Evolutionary conservation across 2,113 vertebrate species (phyloP).

Genomic region (Brevimyrus niger): DNA sequence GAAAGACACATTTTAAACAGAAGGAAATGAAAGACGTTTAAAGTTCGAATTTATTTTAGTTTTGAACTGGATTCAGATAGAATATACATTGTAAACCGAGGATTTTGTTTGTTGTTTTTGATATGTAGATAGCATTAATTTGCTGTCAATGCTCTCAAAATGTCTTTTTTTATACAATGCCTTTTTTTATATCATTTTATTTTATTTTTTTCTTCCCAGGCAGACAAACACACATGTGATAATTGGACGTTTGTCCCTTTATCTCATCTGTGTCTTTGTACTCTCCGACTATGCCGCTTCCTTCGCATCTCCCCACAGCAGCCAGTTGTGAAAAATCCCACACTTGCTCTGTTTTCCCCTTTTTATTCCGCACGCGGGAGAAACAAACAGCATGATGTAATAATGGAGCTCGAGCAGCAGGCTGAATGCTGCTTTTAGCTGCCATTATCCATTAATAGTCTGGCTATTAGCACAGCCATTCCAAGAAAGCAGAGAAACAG

Average conservation of each 20-base stretch:
- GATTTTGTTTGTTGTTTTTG: background rate
- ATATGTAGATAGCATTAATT: background rate
- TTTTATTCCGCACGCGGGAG: background rate
- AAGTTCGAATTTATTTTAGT: background rate
- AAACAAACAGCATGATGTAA: conserved; percentile 13
- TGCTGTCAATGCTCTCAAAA: background rate
- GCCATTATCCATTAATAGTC: conserved; percentile 9
- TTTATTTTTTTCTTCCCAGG: background rate
- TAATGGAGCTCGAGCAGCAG: background rate
- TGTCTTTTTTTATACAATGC: background rate
- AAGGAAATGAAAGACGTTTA: background rate
- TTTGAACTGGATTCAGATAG: background rate
- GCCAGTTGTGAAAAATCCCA: background rate
- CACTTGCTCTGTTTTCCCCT: background rate
- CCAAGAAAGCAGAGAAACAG: background rate
- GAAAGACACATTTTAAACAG: background rate
- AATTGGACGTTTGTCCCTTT: background rate
- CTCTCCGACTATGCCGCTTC: background rate
- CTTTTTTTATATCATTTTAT: background rate
- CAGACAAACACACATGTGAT: background rate
- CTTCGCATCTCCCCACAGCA: background rate
- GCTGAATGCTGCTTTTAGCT: background rate
- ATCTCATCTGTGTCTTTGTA: background rate
- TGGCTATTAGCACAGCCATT: conserved; percentile 8
- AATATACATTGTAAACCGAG: background rate